Evolutionary conservation across 2,888 invertebrate species (phyloP), one percentile per base, ranked within the genome.

Genomic region (Clivina fossor): DNA sequence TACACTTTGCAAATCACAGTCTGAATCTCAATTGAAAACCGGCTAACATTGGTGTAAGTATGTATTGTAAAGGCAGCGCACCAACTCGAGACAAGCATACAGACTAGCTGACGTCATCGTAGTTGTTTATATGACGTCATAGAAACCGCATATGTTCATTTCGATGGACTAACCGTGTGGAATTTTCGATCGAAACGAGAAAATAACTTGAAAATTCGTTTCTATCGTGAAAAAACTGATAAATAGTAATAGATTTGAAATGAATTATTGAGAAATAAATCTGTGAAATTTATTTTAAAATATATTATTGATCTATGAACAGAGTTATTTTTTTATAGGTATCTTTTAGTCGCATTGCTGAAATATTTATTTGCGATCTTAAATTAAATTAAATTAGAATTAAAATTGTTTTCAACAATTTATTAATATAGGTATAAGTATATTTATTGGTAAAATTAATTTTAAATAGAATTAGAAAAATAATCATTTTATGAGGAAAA

Each of bases 1-100:
- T 30, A 47, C 50, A 50, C 50, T 19, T 43, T 53, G 53, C 53
- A 44, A 53, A 53, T 53, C 53, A 53, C 53, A 40, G 53, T n/a
- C 33, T 40, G 43, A 11, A n/a, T n/a, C n/a, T n/a, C n/a, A n/a
- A n/a, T 43, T 13, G 18, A 13, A 26, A 33, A 35, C 41, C 43
- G 43, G 33, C 51, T 18, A n/a, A n/a, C n/a, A n/a, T n/a, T n/a
- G n/a, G n/a, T n/a, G n/a, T n/a, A n/a, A n/a, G n/a, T n/a, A n/a
- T n/a, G n/a, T n/a, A n/a, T n/a, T n/a, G n/a, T n/a, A n/a, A n/a
- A n/a, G n/a, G n/a, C 43, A 46, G 19, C 47, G 32, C n/a, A 20
- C 46, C 30, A 46, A 22, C 28, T 32, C 22, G 44, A 53, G 44
- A 53, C 53, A 33, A 19, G 44, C 35, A 44, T 33, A 33, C 51